Evolutionary conservation across 1,140 invertebrate species (phyloP).

Genomic region (Arctopsyche grandis): DNA sequence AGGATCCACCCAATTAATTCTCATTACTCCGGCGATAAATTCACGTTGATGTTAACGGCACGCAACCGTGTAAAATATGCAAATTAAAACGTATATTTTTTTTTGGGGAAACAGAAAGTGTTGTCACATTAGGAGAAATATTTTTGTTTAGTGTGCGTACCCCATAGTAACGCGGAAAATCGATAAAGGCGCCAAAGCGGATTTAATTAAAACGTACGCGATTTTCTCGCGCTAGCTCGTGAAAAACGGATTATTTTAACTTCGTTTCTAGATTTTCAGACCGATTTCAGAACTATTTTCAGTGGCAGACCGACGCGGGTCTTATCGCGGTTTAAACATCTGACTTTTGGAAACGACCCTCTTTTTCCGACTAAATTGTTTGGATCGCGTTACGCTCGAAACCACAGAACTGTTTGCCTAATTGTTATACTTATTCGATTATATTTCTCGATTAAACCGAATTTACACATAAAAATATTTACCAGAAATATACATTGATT

Average conservation of each 20-base stretch:
- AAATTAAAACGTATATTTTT: conserved; percentile 10
- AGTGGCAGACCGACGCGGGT: conserved; percentile 43
- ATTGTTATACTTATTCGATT: conserved; percentile 37
- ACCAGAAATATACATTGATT: too few species aligned
- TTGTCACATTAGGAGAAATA: conserved; percentile 12
- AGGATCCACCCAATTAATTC: conserved; percentile 48
- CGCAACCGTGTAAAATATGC: conserved; percentile 19
- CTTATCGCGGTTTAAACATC: conserved; percentile 51
- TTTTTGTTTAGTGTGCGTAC: conserved; percentile 19
- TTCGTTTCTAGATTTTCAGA: conserved; percentile 7
- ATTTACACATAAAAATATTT: not conserved
- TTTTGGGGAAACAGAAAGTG: not conserved
- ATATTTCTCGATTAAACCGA: not conserved
- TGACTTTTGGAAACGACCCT: conserved; percentile 45
- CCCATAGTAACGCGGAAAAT: conserved; percentile 29
- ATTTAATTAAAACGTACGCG: conserved; percentile 38
- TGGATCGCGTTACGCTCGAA: conserved; percentile 36
- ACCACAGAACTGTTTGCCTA: conserved; percentile 25
- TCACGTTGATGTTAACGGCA: conserved; percentile 38
- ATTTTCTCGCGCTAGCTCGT: conserved; percentile 7
- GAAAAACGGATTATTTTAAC: conserved; percentile 15
- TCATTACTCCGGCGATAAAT: conserved; percentile 48
- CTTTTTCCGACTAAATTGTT: conserved; percentile 29
- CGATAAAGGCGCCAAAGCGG: conserved; percentile 14
- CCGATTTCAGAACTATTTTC: conserved; percentile 24